phyloP scores from a whole-genome alignment of 2,888 invertebrate genomes.

The Ennomos erosarius region DNA sequence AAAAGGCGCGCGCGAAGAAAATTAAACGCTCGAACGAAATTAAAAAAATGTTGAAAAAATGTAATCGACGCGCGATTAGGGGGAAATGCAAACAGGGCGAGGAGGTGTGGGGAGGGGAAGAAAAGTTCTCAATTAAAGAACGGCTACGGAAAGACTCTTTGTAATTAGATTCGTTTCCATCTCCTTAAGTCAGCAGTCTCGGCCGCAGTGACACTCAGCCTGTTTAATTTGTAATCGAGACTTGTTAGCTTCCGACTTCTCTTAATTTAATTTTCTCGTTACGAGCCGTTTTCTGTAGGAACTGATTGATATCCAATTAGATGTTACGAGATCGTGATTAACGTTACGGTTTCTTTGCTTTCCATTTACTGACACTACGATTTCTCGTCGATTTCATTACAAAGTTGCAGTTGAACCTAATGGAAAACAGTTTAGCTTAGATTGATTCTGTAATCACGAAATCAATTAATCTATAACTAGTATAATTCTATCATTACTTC shows the following conservation, averaged over 20 bases:
- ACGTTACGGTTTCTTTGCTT: conserved; percentile 48
- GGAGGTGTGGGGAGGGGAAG: conserved; percentile 39
- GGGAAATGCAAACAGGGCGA: conserved; percentile 73
- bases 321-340: conserved; percentile 45
- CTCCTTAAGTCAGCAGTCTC: conserved; percentile 77
- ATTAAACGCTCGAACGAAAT: conserved; percentile 83
- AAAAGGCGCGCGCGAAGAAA: conserved; percentile 80
- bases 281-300: conserved; percentile 57
- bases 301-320: conserved; percentile 73
- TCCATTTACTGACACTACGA: conserved; percentile 34
- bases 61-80: conserved; percentile 82
- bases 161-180: conserved; percentile 84
- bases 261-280: conserved; percentile 75
- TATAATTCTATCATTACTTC: conserved; percentile 46
- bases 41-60: conserved; percentile 84
- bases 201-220: conserved; percentile 72
- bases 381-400: conserved; percentile 35
- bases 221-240: conserved; percentile 84
- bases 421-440: conserved; percentile 33
- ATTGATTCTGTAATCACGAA: conserved; percentile 22
- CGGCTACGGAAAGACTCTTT: conserved; percentile 74
- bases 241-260: conserved; percentile 78
- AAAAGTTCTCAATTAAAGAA: conserved; percentile 83
- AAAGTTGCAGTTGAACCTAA: conserved; percentile 33
- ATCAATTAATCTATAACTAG: conserved; percentile 15